Evolutionary conservation across 37 sponge, comb jelly and placozoan species (phyloP), one percentile per base, ranked within the genome.

Genomic region (Axinella damicornis): DNA sequence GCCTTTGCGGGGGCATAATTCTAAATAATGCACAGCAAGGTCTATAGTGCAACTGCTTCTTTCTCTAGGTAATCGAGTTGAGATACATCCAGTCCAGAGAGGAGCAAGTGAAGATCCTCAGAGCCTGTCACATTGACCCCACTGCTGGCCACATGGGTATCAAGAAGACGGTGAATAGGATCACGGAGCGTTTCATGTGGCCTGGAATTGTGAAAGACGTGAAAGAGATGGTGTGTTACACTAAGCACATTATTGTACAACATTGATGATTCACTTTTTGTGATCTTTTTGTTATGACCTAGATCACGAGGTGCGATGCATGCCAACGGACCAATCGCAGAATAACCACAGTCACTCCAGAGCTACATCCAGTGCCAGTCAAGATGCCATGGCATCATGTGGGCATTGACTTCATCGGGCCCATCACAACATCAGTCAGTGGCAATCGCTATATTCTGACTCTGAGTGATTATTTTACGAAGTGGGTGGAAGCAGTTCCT

Each of bases 131-230:
- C 61, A 53, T 69, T 35, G 84, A 88, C 76, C 88, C 88, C 37
- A 92, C 92, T 53, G 69, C 83, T 71, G 92, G 92, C 11, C 92
- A 92, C 83, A 68, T 92, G 92, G 88, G 84, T 40, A 53, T 66
- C 30, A 82, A 88, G 66, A 46, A 38, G 30, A 92, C 92, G 20
- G 24, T 83, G 20, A 61, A 31, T 35, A 22, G 87, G 21, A 87
- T 92, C 6, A 83, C 78, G 36, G 92, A 87, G 52, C 46, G 85
- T 13, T 92, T 86, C 74, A 87, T 78, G 71, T 46, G 6, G 46
- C 46, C 46, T 46, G 46, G 46, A n/a, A n/a, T n/a, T n/a, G n/a
- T n/a, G n/a, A n/a, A n/a, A n/a, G 46, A 46, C 46, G 9, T 46
- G 9, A 46, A 46, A n/a, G n/a, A n/a, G n/a, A n/a, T n/a, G n/a